phyloP scores from a whole-genome alignment of 2,113 vertebrate species.

The Rattus norvegicus region DNA sequence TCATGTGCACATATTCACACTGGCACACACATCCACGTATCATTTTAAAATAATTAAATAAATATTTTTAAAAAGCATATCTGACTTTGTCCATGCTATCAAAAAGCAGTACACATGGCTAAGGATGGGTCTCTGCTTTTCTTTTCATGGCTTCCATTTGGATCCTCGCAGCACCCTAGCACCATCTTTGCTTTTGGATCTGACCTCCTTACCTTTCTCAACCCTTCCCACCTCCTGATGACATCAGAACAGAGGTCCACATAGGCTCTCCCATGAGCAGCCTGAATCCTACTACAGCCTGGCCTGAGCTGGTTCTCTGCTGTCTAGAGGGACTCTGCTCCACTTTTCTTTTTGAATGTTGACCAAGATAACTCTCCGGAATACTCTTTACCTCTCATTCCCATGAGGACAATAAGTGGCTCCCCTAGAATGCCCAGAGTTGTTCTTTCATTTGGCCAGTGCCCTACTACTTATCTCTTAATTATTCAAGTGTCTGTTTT shows the following conservation, averaged over 20 bases:
- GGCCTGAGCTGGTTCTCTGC: background rate
- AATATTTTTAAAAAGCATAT: background rate
- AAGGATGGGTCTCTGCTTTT: background rate
- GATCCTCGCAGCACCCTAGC: background rate
- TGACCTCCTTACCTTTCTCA: background rate
- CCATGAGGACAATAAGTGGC: background rate
- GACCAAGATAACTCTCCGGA: background rate
- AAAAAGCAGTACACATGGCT: background rate
- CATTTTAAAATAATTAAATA: background rate
- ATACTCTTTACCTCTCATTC: background rate
- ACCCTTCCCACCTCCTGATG: background rate
- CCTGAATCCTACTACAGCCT: accelerated
- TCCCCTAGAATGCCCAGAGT: background rate
- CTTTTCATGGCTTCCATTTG: background rate
- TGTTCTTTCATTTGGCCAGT: background rate
- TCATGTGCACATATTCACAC: background rate
- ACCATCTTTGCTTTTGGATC: background rate
- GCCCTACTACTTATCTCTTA: background rate
- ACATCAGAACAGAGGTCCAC: background rate
- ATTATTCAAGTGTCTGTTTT: conserved; percentile 13
- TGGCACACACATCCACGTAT: background rate
- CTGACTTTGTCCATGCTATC: background rate
- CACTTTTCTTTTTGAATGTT: background rate
- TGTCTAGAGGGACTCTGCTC: no score
- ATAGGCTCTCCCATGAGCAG: accelerated